Conservation (phyloP, 2,113 vertebrate species). For the Trematocara variabile region DNA sequence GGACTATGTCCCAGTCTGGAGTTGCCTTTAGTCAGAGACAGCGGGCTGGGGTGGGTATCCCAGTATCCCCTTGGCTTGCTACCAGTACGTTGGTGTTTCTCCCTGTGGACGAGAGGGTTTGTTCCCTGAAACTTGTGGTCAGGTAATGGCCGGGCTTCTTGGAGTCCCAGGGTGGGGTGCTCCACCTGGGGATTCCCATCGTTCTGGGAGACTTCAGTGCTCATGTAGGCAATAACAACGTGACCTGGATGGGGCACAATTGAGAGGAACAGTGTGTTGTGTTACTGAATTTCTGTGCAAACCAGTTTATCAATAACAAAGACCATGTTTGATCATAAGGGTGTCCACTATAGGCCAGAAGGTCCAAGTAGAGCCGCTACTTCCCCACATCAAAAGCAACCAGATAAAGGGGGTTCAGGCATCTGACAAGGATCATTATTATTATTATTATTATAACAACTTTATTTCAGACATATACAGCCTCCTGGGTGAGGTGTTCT, state of each 20-base stretch:
- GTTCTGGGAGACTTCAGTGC: rapidly evolving
- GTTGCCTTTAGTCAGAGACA: too few relatives aligned
- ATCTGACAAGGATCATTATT: not conserved
- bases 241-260: rapidly evolving
- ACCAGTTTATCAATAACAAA: not conserved
- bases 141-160: not conserved
- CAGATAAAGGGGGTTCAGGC: rapidly evolving
- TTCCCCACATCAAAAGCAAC: not conserved
- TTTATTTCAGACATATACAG: not conserved
- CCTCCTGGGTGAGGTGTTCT: not conserved
- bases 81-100: not conserved
- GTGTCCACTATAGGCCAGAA: not conserved
- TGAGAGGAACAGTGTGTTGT: not conserved
- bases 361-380: rapidly evolving
- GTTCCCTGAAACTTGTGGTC: rapidly evolving
- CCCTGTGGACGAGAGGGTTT: not conserved
- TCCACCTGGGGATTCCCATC: rapidly evolving
- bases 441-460: not conserved
- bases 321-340: not conserved
- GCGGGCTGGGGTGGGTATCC: not conserved
- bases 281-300: not conserved
- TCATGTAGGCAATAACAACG: not conserved
- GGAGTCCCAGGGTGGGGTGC: not conserved
- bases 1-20: too few relatives aligned
- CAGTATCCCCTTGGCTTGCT: not conserved